Conservation (phyloP, 2,888 invertebrate genomes). For the Parnassius orleans region DNA sequence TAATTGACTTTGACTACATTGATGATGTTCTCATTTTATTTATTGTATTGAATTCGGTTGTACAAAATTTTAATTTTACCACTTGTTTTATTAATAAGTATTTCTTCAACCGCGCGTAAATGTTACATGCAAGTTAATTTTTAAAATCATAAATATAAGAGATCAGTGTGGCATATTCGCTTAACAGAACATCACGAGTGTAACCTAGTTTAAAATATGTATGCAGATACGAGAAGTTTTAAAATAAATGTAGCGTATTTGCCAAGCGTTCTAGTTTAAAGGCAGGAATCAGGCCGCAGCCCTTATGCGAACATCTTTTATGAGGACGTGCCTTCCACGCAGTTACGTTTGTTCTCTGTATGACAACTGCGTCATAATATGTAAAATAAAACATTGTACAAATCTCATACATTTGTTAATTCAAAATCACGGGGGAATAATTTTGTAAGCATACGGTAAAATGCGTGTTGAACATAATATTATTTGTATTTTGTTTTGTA, state of each 20-base stretch:
- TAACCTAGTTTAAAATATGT: constrained; percentile 27
- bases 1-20: too few relatives aligned
- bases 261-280: constrained; percentile 37
- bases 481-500: too few relatives aligned
- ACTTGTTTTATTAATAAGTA: too few relatives aligned
- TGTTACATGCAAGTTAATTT: too few relatives aligned
- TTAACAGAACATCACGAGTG: constrained; percentile 9
- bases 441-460: not conserved
- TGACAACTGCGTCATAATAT: constrained; percentile 22
- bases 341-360: constrained; percentile 26
- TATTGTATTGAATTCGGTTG: too few relatives aligned
- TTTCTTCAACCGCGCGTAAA: too few relatives aligned
- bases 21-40: too few relatives aligned
- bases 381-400: constrained; percentile 18
- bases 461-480: not conserved
- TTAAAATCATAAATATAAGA: not conserved
- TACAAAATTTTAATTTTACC: too few relatives aligned
- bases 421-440: constrained; percentile 13
- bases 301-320: constrained; percentile 42
- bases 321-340: constrained; percentile 34
- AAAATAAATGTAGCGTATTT: constrained; percentile 39
- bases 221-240: constrained; percentile 28
- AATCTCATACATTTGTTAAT: constrained; percentile 17
- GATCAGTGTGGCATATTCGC: not conserved
- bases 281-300: constrained; percentile 42